Evolutionary conservation across 2,888 invertebrate species (phyloP).

Genomic region (Sinopyrophorus schimmeli): DNA sequence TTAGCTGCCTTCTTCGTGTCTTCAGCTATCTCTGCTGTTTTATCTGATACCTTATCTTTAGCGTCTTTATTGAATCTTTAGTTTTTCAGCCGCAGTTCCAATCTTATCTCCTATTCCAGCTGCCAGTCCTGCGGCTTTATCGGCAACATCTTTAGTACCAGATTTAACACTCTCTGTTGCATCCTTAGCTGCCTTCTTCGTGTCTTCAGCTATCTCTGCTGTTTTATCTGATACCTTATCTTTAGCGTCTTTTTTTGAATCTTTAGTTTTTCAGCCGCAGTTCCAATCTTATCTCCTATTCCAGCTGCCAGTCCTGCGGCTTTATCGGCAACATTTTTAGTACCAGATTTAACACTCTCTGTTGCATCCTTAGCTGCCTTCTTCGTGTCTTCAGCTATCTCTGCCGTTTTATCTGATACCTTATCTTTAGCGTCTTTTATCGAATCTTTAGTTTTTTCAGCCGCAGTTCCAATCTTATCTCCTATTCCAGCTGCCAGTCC

Average conservation of each 20-base stretch:
- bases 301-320: conserved; percentile 16
- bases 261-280: not conserved
- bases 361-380: conserved; percentile 6
- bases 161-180: not conserved
- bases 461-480: no score
- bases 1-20: not conserved
- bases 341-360: not conserved
- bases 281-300: conserved; percentile 15
- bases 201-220: not conserved
- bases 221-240: not conserved
- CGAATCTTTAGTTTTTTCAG: no score
- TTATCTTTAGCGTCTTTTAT: no score
- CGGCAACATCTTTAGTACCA: not conserved
- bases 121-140: not conserved
- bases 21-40: not conserved
- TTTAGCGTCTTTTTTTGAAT: not conserved
- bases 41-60: no score
- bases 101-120: not conserved
- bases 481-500: no score
- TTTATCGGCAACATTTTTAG: conserved; percentile 13
- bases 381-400: not conserved
- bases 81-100: no score
- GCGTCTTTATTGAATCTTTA: no score
- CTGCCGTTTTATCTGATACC: no score
- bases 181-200: conserved; percentile 1